Base-by-base conservation (phyloP, 2,888 invertebrate genomes). In the Stenolophus ochropezus region DNA sequence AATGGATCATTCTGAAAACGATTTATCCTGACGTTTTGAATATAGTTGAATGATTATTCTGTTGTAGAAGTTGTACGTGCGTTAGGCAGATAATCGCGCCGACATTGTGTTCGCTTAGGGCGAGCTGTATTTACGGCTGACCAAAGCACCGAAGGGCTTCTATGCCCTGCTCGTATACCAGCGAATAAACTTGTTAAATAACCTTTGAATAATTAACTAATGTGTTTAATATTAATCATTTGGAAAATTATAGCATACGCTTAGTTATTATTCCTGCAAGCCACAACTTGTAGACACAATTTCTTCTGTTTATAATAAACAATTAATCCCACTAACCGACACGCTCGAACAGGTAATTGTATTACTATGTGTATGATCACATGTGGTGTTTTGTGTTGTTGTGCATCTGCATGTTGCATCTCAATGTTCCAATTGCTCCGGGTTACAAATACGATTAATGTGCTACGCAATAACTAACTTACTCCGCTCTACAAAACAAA, bases 121-220 rank as follows among this genome's bases (percentile, higher is more conserved):
- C 14, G 69, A 42, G 76, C 56, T 76, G 56, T 76, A 76, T 76
- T 76, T 53, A 56, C 56, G 76, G 76, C 18, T 56, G 76, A 56
- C 27, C 76, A 33, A 49, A 51, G 74, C 21, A 33, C 42, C 42
- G 69, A 42, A 69, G 69, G 69, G 69, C 8, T 47, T 21, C 61
- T 61, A 23, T 25, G 25, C 61, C 16, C 71, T 49, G 25, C 51
- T 51, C 73, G 69, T 47, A 61, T 42, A 47, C 25, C n/a, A 65
- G 61, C 77, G 61, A 77, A 77, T 61, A 77, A 77, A 77, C 77
- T 77, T 61, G 61, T 61, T 77, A 77, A 77, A 58, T 61, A 77
- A 77, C 61, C 77, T 77, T 77, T 77, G 77, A 77, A 77, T 77
- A 77, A 77, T 77, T 61, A 77, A 77, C 77, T 77, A 77, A 77